A percentile compares a stretch with the other conserved stretches of the same genome.
phyloP scores from a whole-genome alignment of 2,797 vertebrate species.

The Synanceia verrucosa region DNA sequence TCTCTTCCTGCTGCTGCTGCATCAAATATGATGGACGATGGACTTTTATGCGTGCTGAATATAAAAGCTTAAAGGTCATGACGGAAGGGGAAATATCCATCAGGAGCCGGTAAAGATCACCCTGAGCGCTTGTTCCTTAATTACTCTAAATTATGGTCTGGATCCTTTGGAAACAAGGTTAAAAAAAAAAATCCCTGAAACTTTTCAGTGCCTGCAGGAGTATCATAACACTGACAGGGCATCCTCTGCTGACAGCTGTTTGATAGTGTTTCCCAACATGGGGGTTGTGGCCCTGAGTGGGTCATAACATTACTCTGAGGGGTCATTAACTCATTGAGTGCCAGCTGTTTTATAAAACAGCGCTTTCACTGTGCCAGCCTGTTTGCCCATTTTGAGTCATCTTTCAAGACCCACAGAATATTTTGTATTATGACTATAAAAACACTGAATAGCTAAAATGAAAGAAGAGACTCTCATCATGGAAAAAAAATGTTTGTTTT shows the following conservation, averaged over 20 bases:
- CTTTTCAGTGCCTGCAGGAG: too few relatives aligned
- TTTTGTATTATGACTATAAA: too few relatives aligned
- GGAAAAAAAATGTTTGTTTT: too few relatives aligned
- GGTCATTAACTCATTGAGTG: too few relatives aligned
- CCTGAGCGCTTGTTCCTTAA: too few relatives aligned
- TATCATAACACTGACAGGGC: too few relatives aligned
- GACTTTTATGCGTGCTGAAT: neutral
- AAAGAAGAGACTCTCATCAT: too few relatives aligned
- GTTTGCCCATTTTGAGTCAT: too few relatives aligned
- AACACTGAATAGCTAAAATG: too few relatives aligned
- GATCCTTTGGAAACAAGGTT: neutral
- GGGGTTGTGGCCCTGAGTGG: neutral
- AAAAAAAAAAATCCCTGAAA: too few relatives aligned
- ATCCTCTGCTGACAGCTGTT: neutral
- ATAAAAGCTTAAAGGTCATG: slow-evolving; percentile 10
- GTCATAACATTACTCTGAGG: neutral
- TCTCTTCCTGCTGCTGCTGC: slow-evolving; percentile 21
- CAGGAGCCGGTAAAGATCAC: neutral
- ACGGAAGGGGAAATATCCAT: neutral
- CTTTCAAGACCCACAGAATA: too few relatives aligned
- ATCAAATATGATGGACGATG: slow-evolving; percentile 48
- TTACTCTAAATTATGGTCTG: neutral
- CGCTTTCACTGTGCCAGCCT: too few relatives aligned
- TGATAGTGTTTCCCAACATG: neutral
- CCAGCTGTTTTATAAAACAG: neutral